Conservation (phyloP, 1,140 invertebrate species). For the Orchestia grillus region DNA sequence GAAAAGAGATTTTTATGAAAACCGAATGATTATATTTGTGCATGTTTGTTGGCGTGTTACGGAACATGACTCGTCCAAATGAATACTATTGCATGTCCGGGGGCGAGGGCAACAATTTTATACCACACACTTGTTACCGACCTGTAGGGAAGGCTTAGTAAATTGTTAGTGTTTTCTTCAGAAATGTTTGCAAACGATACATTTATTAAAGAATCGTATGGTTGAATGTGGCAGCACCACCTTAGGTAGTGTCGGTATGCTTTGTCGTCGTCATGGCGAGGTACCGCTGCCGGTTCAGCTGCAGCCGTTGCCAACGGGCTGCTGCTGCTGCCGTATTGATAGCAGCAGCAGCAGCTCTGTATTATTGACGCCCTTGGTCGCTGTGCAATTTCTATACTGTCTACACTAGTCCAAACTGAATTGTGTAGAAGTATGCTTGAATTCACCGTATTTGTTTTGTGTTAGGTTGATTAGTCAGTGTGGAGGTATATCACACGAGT, state of each 20-base stretch:
- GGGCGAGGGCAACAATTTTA: no score
- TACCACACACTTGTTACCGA: no score
- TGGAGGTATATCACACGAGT: background rate
- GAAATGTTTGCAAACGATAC: background rate
- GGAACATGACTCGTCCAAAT: no score
- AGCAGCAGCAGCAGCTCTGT: background rate
- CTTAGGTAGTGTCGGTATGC: background rate
- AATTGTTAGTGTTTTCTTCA: no score
- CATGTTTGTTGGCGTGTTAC: no score
- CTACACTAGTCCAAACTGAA: background rate
- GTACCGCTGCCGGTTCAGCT: background rate
- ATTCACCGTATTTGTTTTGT: background rate
- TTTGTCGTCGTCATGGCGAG: slow-evolving; percentile 26
- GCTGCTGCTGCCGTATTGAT: background rate
- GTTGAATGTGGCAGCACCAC: background rate
- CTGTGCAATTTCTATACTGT: background rate
- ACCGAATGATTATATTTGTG: no score
- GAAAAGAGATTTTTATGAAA: no score
- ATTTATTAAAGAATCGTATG: background rate
- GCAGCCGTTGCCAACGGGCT: slow-evolving; percentile 9
- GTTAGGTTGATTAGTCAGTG: background rate
- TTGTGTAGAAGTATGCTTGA: background rate
- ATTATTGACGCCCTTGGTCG: slow-evolving; percentile 6
- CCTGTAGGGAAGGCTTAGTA: no score
- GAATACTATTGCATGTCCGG: no score